A percentile compares a stretch with the other conserved stretches of the same genome.
These are phyloP conservation scores for Rosalia funebris DNA, from an alignment of 2,888 invertebrate species.

Conservation along the genomic window DNA sequence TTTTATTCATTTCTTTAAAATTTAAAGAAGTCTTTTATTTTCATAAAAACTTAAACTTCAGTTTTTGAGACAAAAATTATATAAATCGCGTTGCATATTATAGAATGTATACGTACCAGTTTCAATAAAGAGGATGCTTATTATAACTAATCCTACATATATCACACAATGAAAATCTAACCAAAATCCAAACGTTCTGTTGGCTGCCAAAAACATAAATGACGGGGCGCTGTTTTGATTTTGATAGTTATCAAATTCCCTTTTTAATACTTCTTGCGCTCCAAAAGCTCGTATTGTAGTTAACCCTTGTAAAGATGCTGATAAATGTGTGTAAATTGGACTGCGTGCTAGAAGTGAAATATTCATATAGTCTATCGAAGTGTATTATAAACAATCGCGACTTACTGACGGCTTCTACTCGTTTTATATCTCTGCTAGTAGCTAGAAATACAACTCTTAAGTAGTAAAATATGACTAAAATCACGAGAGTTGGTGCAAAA, in stretches of 20 bases:
- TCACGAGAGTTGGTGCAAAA: constrained; percentile 72
- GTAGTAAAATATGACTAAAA: constrained; percentile 74
- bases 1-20: too few relatives aligned
- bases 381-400: background rate
- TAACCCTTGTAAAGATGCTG: constrained; percentile 79
- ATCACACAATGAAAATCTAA: too few relatives aligned
- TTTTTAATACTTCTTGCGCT: constrained; percentile 70
- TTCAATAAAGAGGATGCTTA: constrained; percentile 72
- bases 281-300: constrained; percentile 78
- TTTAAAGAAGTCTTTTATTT: too few relatives aligned
- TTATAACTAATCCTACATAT: constrained; percentile 73
- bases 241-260: constrained; percentile 71
- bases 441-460: constrained; percentile 70
- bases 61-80: too few relatives aligned
- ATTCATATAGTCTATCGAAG: too few relatives aligned
- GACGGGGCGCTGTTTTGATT: constrained; percentile 78
- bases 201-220: constrained; percentile 72
- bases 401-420: constrained; percentile 27
- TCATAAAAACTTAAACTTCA: too few relatives aligned
- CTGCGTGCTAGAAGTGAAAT: constrained; percentile 71
- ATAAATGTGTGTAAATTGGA: constrained; percentile 80
- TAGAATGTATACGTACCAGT: constrained; percentile 57
- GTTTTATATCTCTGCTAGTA: constrained; percentile 24
- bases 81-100: too few relatives aligned
- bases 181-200: constrained; percentile 77